Base-by-base conservation (phyloP, 2,888 invertebrate species). In the Subacronicta megacephala region DNA sequence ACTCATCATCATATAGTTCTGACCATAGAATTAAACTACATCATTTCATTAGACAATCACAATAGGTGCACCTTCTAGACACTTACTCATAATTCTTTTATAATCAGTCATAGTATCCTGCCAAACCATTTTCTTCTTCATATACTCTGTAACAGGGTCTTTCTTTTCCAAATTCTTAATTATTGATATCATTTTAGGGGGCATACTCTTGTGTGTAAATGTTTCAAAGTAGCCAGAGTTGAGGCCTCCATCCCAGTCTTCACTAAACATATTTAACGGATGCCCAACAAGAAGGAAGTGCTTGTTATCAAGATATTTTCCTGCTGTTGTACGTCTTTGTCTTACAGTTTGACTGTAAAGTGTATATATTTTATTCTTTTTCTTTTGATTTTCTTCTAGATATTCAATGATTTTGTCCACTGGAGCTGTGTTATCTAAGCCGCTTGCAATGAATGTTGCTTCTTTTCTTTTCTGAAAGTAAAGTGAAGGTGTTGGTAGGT, bases 221-320 rank as follows among this genome's bases (percentile, higher is more conserved):
- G 76, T 75, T 70, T 93, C 89, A 75, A 92, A 93, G 56, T 85
- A 93, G 10, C 86, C 84, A 0, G 82, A 62, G 12, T 79, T 79
- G 0, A 93, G 75, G 4, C 84, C 84, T 3, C 94, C 94, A 51
- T 92, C 88, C 90, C 92, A 94, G 10, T 88, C 81, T 0, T 89
- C 83, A 40, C 75, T 78, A 38, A 92, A 92, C 9, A 72, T 67
- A 26, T 88, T 85, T 5, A 89, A 49, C 0, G 88, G 87, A 54
- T 87, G 86, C 2, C 88, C 90, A n/a, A 83, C 85, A 0, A 86
- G 54, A 1, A 71, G 49, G 43, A 67, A 87, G 51, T 92, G 90
- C 18, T 59, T 68, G 23, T 55, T 57, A 9, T 26, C 49, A 0
- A 26, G 45, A 31, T 64, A 50, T 2, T 54, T 68, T 5, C 71